These are phyloP conservation scores for Campaea margaritaria DNA, from an alignment of 2,888 invertebrate genomes.

Conservation along the genomic window DNA sequence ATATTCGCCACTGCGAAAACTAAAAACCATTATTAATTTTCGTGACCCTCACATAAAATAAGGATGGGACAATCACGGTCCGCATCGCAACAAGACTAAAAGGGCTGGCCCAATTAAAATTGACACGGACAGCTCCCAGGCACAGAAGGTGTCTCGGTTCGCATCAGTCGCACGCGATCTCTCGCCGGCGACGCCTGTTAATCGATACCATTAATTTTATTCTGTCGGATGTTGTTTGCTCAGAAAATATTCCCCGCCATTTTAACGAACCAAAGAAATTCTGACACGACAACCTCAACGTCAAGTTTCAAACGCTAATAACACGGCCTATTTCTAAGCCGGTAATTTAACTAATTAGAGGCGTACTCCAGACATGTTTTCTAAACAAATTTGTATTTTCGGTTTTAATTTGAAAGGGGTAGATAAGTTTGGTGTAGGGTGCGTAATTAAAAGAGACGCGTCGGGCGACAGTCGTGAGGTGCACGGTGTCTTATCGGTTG, in stretches of 20 bases:
- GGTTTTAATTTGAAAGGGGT: constrained; percentile 65
- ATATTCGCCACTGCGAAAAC: constrained; percentile 19
- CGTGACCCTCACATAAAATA: constrained; percentile 76
- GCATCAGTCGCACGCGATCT: constrained; percentile 82
- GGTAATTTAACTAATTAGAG: constrained; percentile 44
- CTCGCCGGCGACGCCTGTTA: constrained; percentile 65
- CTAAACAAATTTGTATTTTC: constrained; percentile 26
- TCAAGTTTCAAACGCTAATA: constrained; percentile 28
- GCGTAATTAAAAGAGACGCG: constrained; percentile 84
- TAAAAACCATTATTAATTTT: constrained; percentile 55
- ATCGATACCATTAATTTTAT: constrained; percentile 82
- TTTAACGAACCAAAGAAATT: constrained; percentile 60
- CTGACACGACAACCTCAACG: constrained; percentile 38
- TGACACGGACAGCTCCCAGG: constrained; percentile 77
- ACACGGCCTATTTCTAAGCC: constrained; percentile 40
- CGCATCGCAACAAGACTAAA: constrained; percentile 72
- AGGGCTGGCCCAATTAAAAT: constrained; percentile 81
- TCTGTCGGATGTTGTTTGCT: constrained; percentile 69
- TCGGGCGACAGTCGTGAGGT: constrained; percentile 80
- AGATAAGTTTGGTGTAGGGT: constrained; percentile 77
- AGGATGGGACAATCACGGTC: constrained; percentile 67
- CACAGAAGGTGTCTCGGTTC: constrained; percentile 64
- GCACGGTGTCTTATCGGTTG: constrained; percentile 79
- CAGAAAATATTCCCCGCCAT: constrained; percentile 66
- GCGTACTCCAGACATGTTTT: constrained; percentile 29